A percentile compares a stretch with the other conserved stretches of the same genome.
These are phyloP conservation scores for Dendrocincla tyrannina DNA, from an alignment of 2,797 vertebrate species.

Conservation along the genomic window DNA sequence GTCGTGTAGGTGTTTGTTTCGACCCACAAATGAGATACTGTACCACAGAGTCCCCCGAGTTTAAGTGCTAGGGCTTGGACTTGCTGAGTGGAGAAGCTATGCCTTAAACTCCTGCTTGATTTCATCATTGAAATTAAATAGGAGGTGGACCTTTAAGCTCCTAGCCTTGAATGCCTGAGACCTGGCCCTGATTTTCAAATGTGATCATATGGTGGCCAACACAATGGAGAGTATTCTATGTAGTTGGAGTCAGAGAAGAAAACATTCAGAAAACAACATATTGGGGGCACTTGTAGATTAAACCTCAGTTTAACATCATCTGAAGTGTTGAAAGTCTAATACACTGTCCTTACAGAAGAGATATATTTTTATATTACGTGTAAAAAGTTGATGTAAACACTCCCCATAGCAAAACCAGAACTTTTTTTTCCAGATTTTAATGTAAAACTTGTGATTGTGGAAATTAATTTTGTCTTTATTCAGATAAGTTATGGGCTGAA, in stretches of 20 bases:
- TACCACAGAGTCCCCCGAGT: not conserved
- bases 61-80: not conserved
- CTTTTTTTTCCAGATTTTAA: not conserved
- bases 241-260: not conserved
- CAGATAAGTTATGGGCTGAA: not conserved
- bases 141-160: not conserved
- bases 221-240: not conserved
- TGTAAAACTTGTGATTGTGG: not conserved
- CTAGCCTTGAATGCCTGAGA: not conserved
- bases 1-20: accelerated
- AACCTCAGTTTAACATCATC: not conserved
- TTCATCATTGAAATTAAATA: not conserved
- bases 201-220: not conserved
- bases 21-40: not conserved
- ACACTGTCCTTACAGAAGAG: not conserved
- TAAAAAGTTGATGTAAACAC: not conserved
- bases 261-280: not conserved
- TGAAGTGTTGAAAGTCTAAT: not conserved
- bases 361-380: not conserved
- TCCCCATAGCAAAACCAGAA: not conserved
- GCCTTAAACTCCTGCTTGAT: not conserved
- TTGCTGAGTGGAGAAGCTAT: not conserved
- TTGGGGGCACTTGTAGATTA: not conserved
- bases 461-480: not conserved
- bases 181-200: not conserved